Base-by-base conservation (phyloP, 2,888 invertebrate genomes). In the Uloborus plumipes region DNA sequence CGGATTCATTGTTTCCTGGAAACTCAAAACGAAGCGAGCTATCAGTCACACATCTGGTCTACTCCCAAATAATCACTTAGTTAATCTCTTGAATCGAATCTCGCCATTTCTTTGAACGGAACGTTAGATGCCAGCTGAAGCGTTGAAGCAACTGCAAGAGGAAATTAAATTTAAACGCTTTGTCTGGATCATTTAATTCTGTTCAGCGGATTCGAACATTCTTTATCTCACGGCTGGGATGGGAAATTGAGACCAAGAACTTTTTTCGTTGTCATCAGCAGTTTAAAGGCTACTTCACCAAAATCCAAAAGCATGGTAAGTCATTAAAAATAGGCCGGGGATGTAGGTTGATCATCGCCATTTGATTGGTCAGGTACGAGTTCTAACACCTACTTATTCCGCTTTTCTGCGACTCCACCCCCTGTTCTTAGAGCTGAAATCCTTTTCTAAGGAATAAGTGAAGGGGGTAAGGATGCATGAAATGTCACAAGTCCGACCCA, bases 341-440 rank as follows among this genome's bases (percentile, higher is more conserved):
- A 62, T 73, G 66, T 73, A 67, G 59, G 61, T 13, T 73, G 62
- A 47, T 22, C 64, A 26, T 22, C 20, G 53, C 65, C 59, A 67
- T 73, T 55, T 69, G 67, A 80, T 80, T 80, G 79, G 79, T 67
- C 73, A 80, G 73, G 66, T 61, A 67, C 55, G 65, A 49, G 59
- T 55, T 22, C 47, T 50, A 55, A 61, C 67, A 58, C 59, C 78
- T 78, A 78, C 78, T 78, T 78, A 78, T 78, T 78, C 78, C 39
- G 53, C 69, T 78, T 51, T 31, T 70, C 64, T 20, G 51, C 55
- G 58, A 72, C 71, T 66, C 78, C 78, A 72, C 78, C 78, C 78
- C 72, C n/a, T 16, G 22, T 59, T 18, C 47, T 15, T 55, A 18
- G n/a, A n/a, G 20, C 55, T 55, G 16, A 55, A 55, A n/a, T n/a